Base-by-base conservation (phyloP, 2,113 vertebrate genomes). In the Microcebus jonahi region DNA sequence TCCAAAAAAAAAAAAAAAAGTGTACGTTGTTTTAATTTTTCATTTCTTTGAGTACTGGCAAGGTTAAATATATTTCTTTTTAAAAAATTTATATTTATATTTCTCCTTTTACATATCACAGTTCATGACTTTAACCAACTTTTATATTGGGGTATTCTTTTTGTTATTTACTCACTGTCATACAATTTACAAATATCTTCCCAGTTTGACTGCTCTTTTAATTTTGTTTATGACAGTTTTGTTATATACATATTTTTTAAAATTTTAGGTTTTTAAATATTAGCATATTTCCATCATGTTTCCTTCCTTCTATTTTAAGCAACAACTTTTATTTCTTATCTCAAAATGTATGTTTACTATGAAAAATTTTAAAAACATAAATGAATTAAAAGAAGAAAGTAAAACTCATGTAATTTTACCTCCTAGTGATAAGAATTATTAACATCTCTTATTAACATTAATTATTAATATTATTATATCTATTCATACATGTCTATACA, bases 11-110 rank as follows among this genome's bases (percentile, higher is more conserved):
- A n/a, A n/a, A n/a, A n/a, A 63, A 68, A 94, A 81, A 39, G 15
- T 55, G 4, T 85, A 81, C 12, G 25, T 83, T 95, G 17, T 50
- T 95, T 90, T 84, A 53, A 57, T 34, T 53, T 96, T 90, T 93
- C 29, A 88, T 96, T 89, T 96, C 14, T 82, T 76, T 94, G n/a
- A 79, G 96, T 88, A 80, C 29, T 88, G 45, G 48, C 36, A 96
- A 95, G 10, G 29, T 80, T 91, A 79, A 87, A 77, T 89, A 79
- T n/a, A 42, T 79, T 84, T 45, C 27, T 77, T 68, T 89, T 34
- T 73, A 4, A 57, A 63, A 70, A 88, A 71, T 42, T 42, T 61
- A 50, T 1, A 79, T 77, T 80, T 23, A 82, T 70, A 50, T 77
- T 80, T 96, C 14, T 89, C 59, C 63, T 85, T 93, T 85, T 94